A percentile compares a stretch with the other conserved stretches of the same genome.
Conservation (phyloP, 2,888 invertebrate genomes). For the Bedellia somnulentella region DNA sequence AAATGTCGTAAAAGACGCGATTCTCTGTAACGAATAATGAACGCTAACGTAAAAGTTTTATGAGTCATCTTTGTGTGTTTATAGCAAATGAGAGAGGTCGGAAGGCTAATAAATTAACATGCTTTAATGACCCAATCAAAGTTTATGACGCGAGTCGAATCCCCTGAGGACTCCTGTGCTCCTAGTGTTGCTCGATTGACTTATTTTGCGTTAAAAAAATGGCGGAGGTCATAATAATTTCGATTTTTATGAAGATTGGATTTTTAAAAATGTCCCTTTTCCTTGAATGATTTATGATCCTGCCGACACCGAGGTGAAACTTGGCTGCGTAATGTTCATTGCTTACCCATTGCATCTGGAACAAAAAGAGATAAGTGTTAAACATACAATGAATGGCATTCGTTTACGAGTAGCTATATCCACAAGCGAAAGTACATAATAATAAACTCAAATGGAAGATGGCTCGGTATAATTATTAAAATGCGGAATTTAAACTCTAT, state of each 20-base stretch:
- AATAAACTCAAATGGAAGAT: too few species aligned
- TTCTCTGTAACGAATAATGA: conserved; percentile 15
- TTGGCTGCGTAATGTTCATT: too few species aligned
- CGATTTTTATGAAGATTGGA: conserved; percentile 58
- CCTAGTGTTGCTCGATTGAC: conserved; percentile 57
- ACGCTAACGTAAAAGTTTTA: conserved; percentile 23
- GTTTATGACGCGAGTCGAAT: conserved; percentile 60
- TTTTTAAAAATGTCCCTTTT: conserved; percentile 42
- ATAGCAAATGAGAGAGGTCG: conserved; percentile 40
- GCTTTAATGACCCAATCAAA: conserved; percentile 61
- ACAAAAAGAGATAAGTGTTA: conserved; percentile 50
- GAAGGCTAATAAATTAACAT: conserved; percentile 56
- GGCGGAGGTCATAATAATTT: conserved; percentile 38
- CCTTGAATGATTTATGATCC: conserved; percentile 43
- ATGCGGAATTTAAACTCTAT: too few species aligned
- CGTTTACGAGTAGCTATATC: too few species aligned
- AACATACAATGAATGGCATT: too few species aligned
- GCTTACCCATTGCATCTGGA: conserved; percentile 84
- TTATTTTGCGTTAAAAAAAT: conserved; percentile 37
- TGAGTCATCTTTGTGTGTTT: conserved; percentile 34
- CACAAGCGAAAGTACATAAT: too few species aligned
- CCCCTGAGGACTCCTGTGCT: conserved; percentile 26
- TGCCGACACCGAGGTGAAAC: too few species aligned
- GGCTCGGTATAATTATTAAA: too few species aligned
- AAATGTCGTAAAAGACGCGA: conserved; percentile 28